A percentile compares a stretch with the other conserved stretches of the same genome.
These are phyloP conservation scores for Tholera decimalis DNA, from an alignment of 2,888 invertebrate genomes.

Conservation along the genomic window DNA sequence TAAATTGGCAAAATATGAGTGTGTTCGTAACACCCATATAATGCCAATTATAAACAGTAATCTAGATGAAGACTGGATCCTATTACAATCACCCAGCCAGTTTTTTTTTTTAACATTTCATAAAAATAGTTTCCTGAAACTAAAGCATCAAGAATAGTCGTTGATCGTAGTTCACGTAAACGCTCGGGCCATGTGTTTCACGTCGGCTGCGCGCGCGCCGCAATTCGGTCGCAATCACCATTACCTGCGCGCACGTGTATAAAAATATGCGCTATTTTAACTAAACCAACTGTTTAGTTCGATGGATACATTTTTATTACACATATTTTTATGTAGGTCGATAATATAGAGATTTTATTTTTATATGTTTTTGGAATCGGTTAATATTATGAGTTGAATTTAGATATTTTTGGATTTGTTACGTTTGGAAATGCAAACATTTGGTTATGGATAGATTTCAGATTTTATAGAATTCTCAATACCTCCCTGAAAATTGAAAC, in stretches of 20 bases:
- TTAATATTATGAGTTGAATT: conserved; percentile 32
- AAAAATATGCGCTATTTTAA: conserved; percentile 83
- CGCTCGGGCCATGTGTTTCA: conserved; percentile 84
- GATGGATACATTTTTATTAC: conserved; percentile 74
- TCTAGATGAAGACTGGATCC: too few species aligned
- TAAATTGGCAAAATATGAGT: too few species aligned
- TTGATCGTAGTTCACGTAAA: conserved; percentile 65
- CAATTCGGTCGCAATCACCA: conserved; percentile 85
- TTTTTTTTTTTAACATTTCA: not conserved
- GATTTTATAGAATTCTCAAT: not conserved
- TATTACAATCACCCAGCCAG: not conserved
- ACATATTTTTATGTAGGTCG: conserved; percentile 62
- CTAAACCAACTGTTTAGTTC: conserved; percentile 65
- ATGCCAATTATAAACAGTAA: too few species aligned
- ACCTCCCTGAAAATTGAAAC: too few species aligned
- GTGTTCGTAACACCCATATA: too few species aligned
- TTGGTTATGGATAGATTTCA: not conserved
- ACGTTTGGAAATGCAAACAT: conserved; percentile 11
- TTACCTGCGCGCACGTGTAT: conserved; percentile 84
- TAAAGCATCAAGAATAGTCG: conserved; percentile 66
- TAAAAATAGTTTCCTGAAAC: not conserved
- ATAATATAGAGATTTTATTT: conserved; percentile 57
- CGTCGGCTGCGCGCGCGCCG: conserved; percentile 81
- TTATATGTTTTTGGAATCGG: conserved; percentile 56
- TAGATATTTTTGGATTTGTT: conserved; percentile 28